A percentile compares a stretch with the other conserved stretches of the same genome.
phyloP scores from a whole-genome alignment of 2,113 vertebrate genomes.

The Prochilodus magdalenae region DNA sequence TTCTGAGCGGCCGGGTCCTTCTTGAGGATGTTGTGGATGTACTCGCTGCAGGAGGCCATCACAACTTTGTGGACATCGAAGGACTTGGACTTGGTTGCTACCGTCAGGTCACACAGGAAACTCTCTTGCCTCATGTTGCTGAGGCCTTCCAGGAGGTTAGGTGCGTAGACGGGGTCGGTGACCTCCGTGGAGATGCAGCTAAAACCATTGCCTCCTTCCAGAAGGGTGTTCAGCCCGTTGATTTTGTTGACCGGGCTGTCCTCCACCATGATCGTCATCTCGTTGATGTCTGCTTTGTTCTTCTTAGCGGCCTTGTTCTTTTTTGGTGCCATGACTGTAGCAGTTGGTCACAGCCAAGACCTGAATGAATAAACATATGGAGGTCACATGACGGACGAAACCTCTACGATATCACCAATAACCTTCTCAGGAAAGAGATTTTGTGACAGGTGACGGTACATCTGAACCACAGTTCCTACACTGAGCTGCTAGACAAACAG shows the following conservation, averaged over 20 bases:
- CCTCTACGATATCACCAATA: neutral
- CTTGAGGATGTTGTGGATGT: conserved; percentile 91
- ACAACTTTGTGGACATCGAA: conserved; percentile 95
- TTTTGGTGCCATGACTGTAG: conserved; percentile 96
- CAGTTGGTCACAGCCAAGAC: conserved; percentile 82
- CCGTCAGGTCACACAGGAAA: conserved; percentile 94
- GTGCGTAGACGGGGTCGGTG: conserved; percentile 86
- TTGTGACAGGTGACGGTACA: too few species aligned
- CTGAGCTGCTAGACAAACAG: too few species aligned
- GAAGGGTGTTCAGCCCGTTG: conserved; percentile 88
- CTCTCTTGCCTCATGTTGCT: conserved; percentile 92
- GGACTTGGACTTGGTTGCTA: conserved; percentile 94
- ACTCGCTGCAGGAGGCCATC: conserved; percentile 96
- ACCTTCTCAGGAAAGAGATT: neutral
- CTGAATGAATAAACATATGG: conserved; percentile 48
- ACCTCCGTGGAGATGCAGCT: conserved; percentile 96
- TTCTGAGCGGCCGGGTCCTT: conserved; percentile 88
- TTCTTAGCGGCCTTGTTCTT: conserved; percentile 94
- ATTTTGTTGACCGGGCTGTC: conserved; percentile 91
- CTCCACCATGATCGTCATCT: conserved; percentile 92
- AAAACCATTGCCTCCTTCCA: conserved; percentile 94
- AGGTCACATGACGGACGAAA: neutral
- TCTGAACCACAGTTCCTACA: too few species aligned
- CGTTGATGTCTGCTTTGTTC: conserved; percentile 90
- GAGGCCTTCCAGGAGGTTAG: conserved; percentile 92